Conservation (phyloP, 1,140 invertebrate species). For the Trichomalopsis sarcophagae region DNA sequence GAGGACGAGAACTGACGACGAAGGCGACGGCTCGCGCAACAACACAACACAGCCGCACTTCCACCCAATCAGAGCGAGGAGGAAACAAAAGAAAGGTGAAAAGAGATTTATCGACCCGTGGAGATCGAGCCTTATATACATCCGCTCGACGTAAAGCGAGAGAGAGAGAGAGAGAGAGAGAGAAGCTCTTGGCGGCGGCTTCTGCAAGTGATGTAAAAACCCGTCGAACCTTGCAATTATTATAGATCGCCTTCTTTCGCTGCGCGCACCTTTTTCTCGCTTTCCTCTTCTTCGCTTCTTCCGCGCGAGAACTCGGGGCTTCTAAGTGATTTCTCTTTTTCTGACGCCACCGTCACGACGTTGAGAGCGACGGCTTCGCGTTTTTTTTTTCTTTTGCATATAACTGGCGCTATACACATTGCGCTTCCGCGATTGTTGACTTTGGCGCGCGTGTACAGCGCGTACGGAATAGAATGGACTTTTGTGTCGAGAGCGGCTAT, state of each 20-base stretch:
- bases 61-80: slow-evolving; percentile 74
- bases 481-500: background rate
- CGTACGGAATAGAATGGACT: background rate
- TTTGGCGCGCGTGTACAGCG: background rate
- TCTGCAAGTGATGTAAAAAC: slow-evolving; percentile 50
- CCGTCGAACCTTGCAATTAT: slow-evolving; percentile 59
- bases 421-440: slow-evolving; percentile 10
- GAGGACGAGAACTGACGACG: background rate
- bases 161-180: no score
- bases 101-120: slow-evolving; percentile 71
- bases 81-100: slow-evolving; percentile 75
- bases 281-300: background rate
- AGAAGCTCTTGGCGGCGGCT: slow-evolving; percentile 7
- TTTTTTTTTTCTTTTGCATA: background rate
- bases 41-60: slow-evolving; percentile 48
- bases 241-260: slow-evolving; percentile 55
- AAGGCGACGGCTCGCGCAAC: slow-evolving; percentile 4
- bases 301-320: background rate
- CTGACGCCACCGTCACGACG: background rate
- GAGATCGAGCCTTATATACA: slow-evolving; percentile 68
- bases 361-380: background rate
- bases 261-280: background rate
- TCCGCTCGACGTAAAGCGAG: slow-evolving; percentile 42
- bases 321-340: slow-evolving; percentile 37
- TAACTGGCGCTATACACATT: background rate